Base-by-base conservation (phyloP, 1,140 invertebrate genomes). In the Melitaea cinxia region DNA sequence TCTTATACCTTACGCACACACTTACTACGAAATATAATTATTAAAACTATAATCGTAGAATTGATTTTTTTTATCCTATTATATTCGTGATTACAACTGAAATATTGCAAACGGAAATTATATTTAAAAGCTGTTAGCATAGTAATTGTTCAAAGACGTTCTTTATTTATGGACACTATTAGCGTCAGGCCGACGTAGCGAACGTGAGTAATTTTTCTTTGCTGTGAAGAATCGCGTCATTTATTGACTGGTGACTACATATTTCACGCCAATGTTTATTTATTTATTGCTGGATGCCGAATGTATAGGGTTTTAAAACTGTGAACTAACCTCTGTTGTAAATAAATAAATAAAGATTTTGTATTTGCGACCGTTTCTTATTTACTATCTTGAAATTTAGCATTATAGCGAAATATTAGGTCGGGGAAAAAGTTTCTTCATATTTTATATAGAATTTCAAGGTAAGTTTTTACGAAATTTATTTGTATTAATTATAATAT, bases 81-180 rank as follows among this genome's bases (percentile, higher is more conserved):
- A 17, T 17, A 42, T 17, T 42, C 37, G 14, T 15, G 35, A 39
- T 39, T 39, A 0, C 35, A 39, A 39, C n/a, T 17, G 37, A 6
- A 42, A 42, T 42, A 23, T 21, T 45, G 42, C 19, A 47, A 47
- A 47, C 23, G 42, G 19, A 47, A 47, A 47, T 47, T 47, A 47
- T 47, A 47, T 47, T 47, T 47, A 47, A 60, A 60, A 60, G 58
- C 47, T 35, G 49, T 61, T 61, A 39, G 47, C 47, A 17, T 21
- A 37, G 47, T 60, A 39, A 53, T 61, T 61, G 59, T 61, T 50
- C 24, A 24, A 61, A 47, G 42, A 19, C 30, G 49, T 23, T 39
- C 30, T 52, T 52, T 52, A 61, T 61, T 61, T 61, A 60, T 60
- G 28, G 47, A 9, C n/a, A 23, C 45, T 37, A 37, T 60, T 49